Base-by-base conservation (phyloP, 2,888 invertebrate species). In the Scrobipalpa atriplicella region DNA sequence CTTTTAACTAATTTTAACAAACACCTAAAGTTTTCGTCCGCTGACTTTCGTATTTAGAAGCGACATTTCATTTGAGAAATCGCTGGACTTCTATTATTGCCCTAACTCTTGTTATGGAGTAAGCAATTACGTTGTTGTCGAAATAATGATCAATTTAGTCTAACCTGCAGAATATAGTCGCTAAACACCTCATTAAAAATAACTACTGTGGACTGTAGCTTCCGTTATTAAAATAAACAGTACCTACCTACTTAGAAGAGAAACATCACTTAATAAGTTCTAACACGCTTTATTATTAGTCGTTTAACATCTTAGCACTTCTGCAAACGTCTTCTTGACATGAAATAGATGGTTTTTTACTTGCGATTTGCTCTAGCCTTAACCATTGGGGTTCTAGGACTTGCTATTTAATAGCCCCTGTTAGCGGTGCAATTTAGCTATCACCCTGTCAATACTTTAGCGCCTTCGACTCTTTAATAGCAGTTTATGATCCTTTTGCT, bases 391-490 rank as follows among this genome's bases (percentile, higher is more conserved):
- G 43, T 43, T 5, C 16, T 47, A 47, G 16, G 47, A 47, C n/a
- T 5, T 47, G 47, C 47, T 38, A 36, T 63, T 63, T 63, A 63
- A 63, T 63, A 51, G 51, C 36, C 11, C 52, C 38, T 63, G 52
- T 52, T 52, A 52, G 63, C 63, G 51, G 1, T 21, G 51, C 52
- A 38, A 63, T 63, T 63, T 63, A 52, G 63, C 63, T 52, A 63
- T 63, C 52, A 52, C 16, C 18, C 51, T 38, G 63, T 43, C 52
- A 47, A 62, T 62, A 47, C 62, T 51, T 62, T 62, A 29, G 47
- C 29, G 51, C 52, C 63, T 18, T 52, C 52, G n/a, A 63, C 38
- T 29, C n/a, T 62, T 41, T 63, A 63, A 63, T 63, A 29, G 11
- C 38, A 36, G 18, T 63, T 52, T 63, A 63, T 16, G 36, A 52